Evolutionary conservation across 2,888 invertebrate genomes (phyloP).

Genomic region (Bedellia somnulentella): DNA sequence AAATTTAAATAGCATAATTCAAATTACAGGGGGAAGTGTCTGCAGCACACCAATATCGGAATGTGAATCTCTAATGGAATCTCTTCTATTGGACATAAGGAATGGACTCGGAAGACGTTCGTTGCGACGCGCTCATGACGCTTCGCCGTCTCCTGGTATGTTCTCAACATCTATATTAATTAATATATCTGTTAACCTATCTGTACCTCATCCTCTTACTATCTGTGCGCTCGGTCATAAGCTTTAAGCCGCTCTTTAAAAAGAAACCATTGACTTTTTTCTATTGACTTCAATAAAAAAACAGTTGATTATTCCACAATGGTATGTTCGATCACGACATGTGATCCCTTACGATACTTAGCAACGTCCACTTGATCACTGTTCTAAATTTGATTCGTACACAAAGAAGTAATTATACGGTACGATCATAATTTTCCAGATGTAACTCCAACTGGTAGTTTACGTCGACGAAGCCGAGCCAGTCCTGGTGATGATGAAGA

Average conservation of each 20-base stretch:
- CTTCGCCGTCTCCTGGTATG: slow-evolving; percentile 40
- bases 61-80: slow-evolving; percentile 72
- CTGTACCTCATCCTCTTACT: too few relatives aligned
- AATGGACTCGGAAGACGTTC: slow-evolving; percentile 63
- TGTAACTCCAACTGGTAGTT: slow-evolving; percentile 86
- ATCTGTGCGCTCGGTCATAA: too few relatives aligned
- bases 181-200: too few relatives aligned
- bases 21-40: slow-evolving; percentile 47
- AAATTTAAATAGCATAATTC: neutral
- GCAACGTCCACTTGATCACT: too few relatives aligned
- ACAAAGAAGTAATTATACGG: too few relatives aligned
- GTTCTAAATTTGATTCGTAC: too few relatives aligned
- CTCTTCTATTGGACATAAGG: slow-evolving; percentile 74
- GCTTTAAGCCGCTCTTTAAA: too few relatives aligned
- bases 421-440: slow-evolving; percentile 56
- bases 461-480: slow-evolving; percentile 78
- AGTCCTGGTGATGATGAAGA: slow-evolving; percentile 82
- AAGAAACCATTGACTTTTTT: too few relatives aligned
- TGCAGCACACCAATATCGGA: slow-evolving; percentile 76
- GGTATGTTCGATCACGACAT: too few relatives aligned
- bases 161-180: neutral
- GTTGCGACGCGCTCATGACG: slow-evolving; percentile 22
- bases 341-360: too few relatives aligned
- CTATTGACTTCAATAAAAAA: too few relatives aligned
- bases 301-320: too few relatives aligned